Evolutionary conservation across 2,797 vertebrate genomes (phyloP).

Genomic region (Ptychadena robeensis): DNA sequence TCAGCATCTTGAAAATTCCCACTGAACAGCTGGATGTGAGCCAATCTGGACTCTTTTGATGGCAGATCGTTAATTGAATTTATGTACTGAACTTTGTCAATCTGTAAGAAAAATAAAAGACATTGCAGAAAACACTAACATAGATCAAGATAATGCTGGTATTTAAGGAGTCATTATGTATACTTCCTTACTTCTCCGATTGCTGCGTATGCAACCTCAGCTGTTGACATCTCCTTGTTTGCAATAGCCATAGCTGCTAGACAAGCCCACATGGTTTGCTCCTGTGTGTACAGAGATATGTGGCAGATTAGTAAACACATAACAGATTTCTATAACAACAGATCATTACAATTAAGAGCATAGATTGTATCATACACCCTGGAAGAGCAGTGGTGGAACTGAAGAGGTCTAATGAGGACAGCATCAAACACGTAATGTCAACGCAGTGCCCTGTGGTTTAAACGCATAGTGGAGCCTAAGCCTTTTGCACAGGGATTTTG

Average conservation of each 20-base stretch:
- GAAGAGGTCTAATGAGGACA: no score
- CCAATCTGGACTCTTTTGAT: slow-evolving; percentile 90
- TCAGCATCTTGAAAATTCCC: slow-evolving; percentile 91
- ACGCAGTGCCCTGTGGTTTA: no score
- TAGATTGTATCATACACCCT: no score
- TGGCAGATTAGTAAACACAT: background rate
- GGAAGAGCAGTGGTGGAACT: no score
- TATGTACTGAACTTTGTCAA: slow-evolving; percentile 93
- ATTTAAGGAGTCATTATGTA: slow-evolving; percentile 47
- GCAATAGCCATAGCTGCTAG: slow-evolving; percentile 94
- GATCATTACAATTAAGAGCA: background rate
- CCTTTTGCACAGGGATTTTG: no score
- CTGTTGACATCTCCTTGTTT: slow-evolving; percentile 86
- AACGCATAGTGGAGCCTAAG: no score
- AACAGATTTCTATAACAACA: background rate
- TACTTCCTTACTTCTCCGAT: slow-evolving; percentile 83
- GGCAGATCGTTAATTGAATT: slow-evolving; percentile 91
- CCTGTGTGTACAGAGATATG: slow-evolving; percentile 73
- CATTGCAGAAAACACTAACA: slow-evolving; percentile 44
- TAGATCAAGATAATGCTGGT: slow-evolving; percentile 44
- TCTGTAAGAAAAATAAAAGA: slow-evolving; percentile 72
- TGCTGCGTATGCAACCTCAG: slow-evolving; percentile 91
- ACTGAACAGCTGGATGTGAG: slow-evolving; percentile 90
- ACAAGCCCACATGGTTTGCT: slow-evolving; percentile 91
- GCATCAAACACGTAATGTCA: no score